Evolutionary conservation across 1,140 invertebrate genomes (phyloP).

Genomic region (Nasonia giraulti): DNA sequence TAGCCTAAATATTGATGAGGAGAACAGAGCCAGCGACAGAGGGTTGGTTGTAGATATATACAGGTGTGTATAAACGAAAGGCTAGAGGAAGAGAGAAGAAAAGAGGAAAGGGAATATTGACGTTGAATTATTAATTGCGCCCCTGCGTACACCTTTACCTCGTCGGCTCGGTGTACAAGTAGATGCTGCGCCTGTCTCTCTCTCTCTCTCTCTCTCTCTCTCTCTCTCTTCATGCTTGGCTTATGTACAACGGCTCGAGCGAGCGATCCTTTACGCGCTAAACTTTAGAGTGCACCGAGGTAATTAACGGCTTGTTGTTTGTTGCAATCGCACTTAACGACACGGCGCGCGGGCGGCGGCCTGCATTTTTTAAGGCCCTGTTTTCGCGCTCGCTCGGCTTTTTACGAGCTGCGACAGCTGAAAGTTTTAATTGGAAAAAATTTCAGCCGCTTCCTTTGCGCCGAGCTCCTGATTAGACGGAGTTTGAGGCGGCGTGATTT

Average conservation of each 20-base stretch:
- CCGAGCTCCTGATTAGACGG: background rate
- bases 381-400: background rate
- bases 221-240: background rate
- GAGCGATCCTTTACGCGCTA: slow-evolving; percentile 35
- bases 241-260: background rate
- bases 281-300: slow-evolving; percentile 33
- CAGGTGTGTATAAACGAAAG: background rate
- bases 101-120: slow-evolving; percentile 46
- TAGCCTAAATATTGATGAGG: slow-evolving; percentile 34
- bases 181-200: background rate
- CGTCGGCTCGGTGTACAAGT: slow-evolving; percentile 40
- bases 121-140: slow-evolving; percentile 60
- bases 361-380: slow-evolving; percentile 25
- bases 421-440: slow-evolving; percentile 12
- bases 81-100: background rate
- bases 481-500: background rate
- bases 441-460: background rate
- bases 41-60: background rate
- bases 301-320: slow-evolving; percentile 37
- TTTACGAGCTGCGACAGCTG: background rate
- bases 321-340: slow-evolving; percentile 27
- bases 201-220: background rate
- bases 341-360: background rate
- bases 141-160: slow-evolving; percentile 46
- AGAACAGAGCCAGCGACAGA: background rate